phyloP scores from a whole-genome alignment of 2,888 invertebrate species.

The Caenorhabditis sulstoni region DNA sequence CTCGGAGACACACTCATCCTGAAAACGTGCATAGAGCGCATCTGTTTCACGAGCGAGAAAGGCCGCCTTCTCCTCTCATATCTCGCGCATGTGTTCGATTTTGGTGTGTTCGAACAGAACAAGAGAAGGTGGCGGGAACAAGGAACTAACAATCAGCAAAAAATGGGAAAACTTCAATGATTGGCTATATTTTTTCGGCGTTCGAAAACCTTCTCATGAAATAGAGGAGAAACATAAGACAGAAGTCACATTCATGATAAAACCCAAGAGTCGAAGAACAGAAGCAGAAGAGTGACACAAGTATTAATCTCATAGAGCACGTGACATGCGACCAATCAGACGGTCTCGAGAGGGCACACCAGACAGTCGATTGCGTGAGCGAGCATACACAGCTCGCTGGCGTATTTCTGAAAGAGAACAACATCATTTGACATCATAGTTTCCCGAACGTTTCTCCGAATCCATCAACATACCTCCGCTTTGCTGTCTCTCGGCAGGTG shows the following conservation, averaged over 20 bases:
- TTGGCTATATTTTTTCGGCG: too few relatives aligned
- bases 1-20: not conserved
- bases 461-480: conserved; percentile 25
- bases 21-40: not conserved
- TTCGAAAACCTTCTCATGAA: too few relatives aligned
- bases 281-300: too few relatives aligned
- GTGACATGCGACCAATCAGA: not conserved
- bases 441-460: conserved; percentile 9
- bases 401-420: conserved; percentile 28
- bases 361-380: conserved; percentile 36
- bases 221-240: too few relatives aligned
- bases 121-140: not conserved
- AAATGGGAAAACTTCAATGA: too few relatives aligned
- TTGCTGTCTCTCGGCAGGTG: conserved; percentile 35
- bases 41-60: not conserved
- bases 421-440: not conserved
- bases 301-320: too few relatives aligned
- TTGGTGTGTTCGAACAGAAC: not conserved
- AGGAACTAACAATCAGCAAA: too few relatives aligned
- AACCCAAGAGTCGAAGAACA: too few relatives aligned
- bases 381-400: conserved; percentile 11
- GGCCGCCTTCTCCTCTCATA: not conserved
- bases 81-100: not conserved
- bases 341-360: not conserved
- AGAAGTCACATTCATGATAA: too few relatives aligned